Conservation (phyloP, 2,888 invertebrate genomes). For the Lymantria monacha region DNA sequence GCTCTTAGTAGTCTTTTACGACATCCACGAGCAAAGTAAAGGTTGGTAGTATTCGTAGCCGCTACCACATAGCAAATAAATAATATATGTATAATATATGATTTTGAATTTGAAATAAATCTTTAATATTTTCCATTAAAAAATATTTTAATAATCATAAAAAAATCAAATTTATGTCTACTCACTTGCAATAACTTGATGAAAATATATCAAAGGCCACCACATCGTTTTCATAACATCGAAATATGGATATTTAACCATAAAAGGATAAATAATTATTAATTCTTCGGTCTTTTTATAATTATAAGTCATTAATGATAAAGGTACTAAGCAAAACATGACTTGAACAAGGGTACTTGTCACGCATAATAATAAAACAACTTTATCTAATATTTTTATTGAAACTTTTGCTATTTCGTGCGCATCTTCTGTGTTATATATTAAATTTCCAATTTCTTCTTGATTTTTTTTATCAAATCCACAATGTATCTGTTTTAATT, state of each 20-base stretch:
- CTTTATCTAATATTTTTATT: conserved; percentile 33
- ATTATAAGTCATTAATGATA: conserved; percentile 42
- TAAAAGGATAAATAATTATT: conserved; percentile 47
- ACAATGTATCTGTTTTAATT: conserved; percentile 46
- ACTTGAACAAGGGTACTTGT: conserved; percentile 36
- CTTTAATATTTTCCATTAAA: too few relatives aligned
- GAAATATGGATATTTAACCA: conserved; percentile 49
- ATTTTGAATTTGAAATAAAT: too few relatives aligned
- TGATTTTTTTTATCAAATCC: conserved; percentile 12
- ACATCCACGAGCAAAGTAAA: too few relatives aligned
- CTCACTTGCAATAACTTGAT: conserved; percentile 59
- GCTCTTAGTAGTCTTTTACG: too few relatives aligned
- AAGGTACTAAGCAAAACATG: conserved; percentile 47
- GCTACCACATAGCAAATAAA: too few relatives aligned
- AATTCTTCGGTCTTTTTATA: conserved; percentile 39
- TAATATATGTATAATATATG: too few relatives aligned
- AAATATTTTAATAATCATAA: too few relatives aligned
- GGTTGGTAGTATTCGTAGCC: too few relatives aligned
- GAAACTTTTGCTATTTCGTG: conserved; percentile 38
- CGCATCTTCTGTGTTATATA: background rate
- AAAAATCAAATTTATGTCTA: conserved; percentile 7
- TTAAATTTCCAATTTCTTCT: conserved; percentile 1
- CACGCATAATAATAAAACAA: conserved; percentile 34
- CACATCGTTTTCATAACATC: conserved; percentile 39
- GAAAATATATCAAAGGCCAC: conserved; percentile 52